phyloP scores from a whole-genome alignment of 2,113 vertebrate species.

The Oryctolagus cuniculus region mOryCun1.1 NC_091444.1:20376001-20376500 shows the following conservation, averaged over 20 bases:
- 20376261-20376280: background rate
- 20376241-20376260: background rate
- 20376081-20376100: conserved; percentile 51
- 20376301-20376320: background rate
- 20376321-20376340: background rate
- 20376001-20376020: conserved; percentile 93
- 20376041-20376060: conserved; percentile 56
- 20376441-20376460: background rate
- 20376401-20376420: conserved; percentile 74
- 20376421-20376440: conserved; percentile 1
- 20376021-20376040: conserved; percentile 90
- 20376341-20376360: background rate
- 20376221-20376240: background rate
- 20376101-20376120: conserved; percentile 84
- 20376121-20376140: conserved; percentile 11
- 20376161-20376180: background rate
- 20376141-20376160: background rate
- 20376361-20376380: conserved; percentile 13
- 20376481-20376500: background rate
- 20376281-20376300: background rate
- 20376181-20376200: background rate
- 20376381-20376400: conserved; percentile 70
- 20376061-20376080: conserved; percentile 47
- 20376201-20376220: background rate
- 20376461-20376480: background rate